Percentiles rank a stretch among this genome's conserved stretches.
phyloP scores from a whole-genome alignment of 2,797 vertebrate genomes.

The Rhincodon typus region DNA sequence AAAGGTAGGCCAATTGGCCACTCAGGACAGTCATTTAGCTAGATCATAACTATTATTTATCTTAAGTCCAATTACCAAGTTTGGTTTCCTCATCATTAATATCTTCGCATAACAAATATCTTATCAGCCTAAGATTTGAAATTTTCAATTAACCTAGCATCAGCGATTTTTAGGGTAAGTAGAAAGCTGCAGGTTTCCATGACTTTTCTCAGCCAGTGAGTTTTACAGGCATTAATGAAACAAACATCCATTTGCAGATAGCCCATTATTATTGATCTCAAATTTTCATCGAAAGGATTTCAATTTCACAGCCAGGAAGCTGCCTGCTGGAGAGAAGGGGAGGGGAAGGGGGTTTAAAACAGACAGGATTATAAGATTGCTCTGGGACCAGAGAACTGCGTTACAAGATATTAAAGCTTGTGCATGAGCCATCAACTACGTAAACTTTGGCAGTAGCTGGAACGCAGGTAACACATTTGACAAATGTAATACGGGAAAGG shows the following conservation, averaged over 20 bases:
- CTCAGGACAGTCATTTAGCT: neutral
- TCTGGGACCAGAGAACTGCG: neutral
- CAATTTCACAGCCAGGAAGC: neutral
- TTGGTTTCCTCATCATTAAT: neutral
- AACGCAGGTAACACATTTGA: neutral
- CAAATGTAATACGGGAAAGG: neutral
- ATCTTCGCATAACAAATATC: neutral
- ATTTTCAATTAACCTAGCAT: neutral
- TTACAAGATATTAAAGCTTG: neutral
- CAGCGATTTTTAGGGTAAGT: neutral
- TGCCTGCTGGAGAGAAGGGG: neutral
- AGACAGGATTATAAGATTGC: neutral
- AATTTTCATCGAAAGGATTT: neutral
- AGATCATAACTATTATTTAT: neutral
- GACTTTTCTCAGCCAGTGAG: no score
- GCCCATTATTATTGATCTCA: neutral
- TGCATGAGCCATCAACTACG: neutral
- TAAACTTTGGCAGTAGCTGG: neutral
- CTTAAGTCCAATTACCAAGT: neutral
- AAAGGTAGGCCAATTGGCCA: neutral
- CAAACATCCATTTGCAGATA: neutral
- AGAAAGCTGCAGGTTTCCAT: neutral
- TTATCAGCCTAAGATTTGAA: neutral
- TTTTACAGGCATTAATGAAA: neutral
- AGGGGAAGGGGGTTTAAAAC: neutral